Conservation (phyloP, 1,140 invertebrate species). For the Laodelphax striatellus region DNA sequence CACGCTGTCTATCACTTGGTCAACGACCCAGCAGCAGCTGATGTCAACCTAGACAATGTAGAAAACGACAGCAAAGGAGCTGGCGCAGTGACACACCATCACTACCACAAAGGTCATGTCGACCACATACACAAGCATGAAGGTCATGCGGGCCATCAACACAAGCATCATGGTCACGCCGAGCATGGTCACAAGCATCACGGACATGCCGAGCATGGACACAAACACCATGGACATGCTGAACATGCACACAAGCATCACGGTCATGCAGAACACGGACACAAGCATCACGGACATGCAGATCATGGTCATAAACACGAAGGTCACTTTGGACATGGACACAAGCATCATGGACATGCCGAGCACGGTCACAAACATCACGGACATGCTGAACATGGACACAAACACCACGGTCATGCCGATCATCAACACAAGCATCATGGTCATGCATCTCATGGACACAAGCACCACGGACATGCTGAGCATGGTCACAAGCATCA, state of each 20-base stretch:
- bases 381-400: constrained; percentile 6
- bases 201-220: constrained; percentile 8
- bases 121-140: constrained; percentile 14
- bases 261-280: constrained; percentile 4
- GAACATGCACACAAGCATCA: constrained; percentile 7
- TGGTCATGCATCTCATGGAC: constrained; percentile 5
- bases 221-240: constrained; percentile 10
- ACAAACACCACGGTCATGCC: constrained; percentile 11
- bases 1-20: constrained; percentile 1
- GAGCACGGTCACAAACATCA: constrained; percentile 9
- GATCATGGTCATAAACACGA: constrained; percentile 12
- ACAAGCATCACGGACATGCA: constrained; percentile 9
- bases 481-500: background rate
- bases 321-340: constrained; percentile 10
- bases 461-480: constrained; percentile 9
- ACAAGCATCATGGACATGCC: constrained; percentile 11
- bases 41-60: background rate
- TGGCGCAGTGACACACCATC: constrained; percentile 10
- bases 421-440: constrained; percentile 10
- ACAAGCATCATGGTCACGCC: constrained; percentile 12
- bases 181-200: constrained; percentile 7
- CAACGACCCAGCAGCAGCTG: background rate
- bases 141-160: constrained; percentile 9
- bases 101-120: constrained; percentile 12
- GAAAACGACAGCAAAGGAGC: constrained; percentile 1